These are phyloP conservation scores for Coryphaenoides rupestris DNA, from an alignment of 2,113 vertebrate genomes.

Conservation along the genomic window DNA sequence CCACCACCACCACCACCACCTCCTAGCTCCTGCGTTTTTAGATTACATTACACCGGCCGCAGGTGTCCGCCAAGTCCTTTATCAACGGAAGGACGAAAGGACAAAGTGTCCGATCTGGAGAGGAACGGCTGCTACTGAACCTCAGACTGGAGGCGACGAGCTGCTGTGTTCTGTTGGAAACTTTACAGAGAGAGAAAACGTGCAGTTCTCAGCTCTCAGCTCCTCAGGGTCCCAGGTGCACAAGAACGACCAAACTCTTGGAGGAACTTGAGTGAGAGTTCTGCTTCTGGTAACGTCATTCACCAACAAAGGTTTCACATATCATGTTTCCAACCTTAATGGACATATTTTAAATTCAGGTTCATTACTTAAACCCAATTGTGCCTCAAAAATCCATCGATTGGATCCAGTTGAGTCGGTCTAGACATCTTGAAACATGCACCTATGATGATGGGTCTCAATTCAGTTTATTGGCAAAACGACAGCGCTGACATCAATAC, in stretches of 20 bases:
- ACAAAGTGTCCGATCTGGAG: constrained; percentile 41
- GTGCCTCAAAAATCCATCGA: too few species aligned
- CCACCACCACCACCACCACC: constrained; percentile 30
- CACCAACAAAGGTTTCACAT: too few species aligned
- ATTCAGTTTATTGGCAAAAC: constrained; percentile 50
- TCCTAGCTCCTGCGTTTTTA: constrained; percentile 51
- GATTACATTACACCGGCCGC: constrained; percentile 49
- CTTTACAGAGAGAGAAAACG: too few species aligned
- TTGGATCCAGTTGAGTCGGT: background rate
- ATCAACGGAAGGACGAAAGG: constrained; percentile 52
- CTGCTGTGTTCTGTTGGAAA: too few species aligned
- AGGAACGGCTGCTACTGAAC: constrained; percentile 52
- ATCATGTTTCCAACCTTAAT: too few species aligned
- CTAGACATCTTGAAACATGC: constrained; percentile 10
- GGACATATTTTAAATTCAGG: too few species aligned
- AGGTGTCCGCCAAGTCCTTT: constrained; percentile 40
- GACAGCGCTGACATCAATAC: constrained; percentile 60
- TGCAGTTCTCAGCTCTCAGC: too few species aligned
- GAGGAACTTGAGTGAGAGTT: too few species aligned
- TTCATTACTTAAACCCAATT: too few species aligned
- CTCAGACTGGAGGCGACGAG: background rate
- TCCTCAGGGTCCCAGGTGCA: too few species aligned
- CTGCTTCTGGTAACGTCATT: too few species aligned
- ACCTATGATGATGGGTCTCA: constrained; percentile 25
- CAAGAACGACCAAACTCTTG: too few species aligned